Base-by-base conservation (phyloP, 2,113 vertebrate genomes). In the Thryonomys swinderianus region DNA sequence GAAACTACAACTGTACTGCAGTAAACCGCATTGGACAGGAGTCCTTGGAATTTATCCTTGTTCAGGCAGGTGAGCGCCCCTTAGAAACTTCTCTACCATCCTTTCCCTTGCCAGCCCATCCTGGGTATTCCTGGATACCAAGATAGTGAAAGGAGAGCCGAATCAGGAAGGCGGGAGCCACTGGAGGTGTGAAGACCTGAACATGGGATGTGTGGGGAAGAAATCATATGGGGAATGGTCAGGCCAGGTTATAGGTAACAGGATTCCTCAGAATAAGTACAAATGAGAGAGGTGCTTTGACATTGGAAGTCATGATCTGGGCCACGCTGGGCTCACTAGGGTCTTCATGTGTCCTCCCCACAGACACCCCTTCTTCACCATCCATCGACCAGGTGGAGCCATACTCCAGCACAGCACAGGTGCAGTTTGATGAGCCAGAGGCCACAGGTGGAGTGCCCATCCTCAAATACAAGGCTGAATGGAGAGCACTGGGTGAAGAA, bases 1-100 rank as follows among this genome's bases (percentile, higher is more conserved):
- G 99, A 90, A 99, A 99, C 98, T 99, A 99, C 96, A 99, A 99
- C 98, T 99, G 99, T 97, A 99, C 99, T 0, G 99, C 99, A 2
- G 99, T 99, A 95, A 99, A 99, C 93, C 99, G 99, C 97, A 99
- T 99, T n/a, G 99, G 99, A 53, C 99, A 99, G 34, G 99, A 99
- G 96, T 99, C 99, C 95, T 99, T 99, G 57, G 99, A 99, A 98
- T 99, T 99, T 98, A 99, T 99, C 95, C 99, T 99, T 62, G 99
- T 99, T 96, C 99, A 99, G 98, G 99, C 99, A 94, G 99, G 99
- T 99, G 94, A 98, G 99, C 98, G 13, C 37, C 94, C 45, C 51
- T 25, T 21, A 23, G 2, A 0, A 20, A 37, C 7, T 59, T 17
- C 55, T 37, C 64, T 3, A 6, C 55, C 40, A 25, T 8, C 40